Base-by-base conservation (phyloP, 2,113 vertebrate species). In the Actinemys pallida region DNA sequence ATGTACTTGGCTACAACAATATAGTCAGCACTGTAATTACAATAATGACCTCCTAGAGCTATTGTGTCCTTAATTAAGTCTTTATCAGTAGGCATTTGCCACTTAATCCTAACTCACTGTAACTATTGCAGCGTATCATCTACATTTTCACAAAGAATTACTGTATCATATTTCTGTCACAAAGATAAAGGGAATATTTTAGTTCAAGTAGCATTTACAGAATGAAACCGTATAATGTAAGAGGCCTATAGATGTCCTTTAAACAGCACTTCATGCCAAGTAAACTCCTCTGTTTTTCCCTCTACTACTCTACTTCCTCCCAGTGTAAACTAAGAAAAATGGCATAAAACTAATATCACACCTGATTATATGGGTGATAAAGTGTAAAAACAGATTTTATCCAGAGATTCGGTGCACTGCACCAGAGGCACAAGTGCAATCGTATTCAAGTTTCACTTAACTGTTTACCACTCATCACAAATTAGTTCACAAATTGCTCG, bases 31-130 rank as follows among this genome's bases (percentile, higher is more conserved):
- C 96, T 97, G 96, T 98, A 97, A 98, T 98, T 98, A 98, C 93
- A 95, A 65, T 98, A 98, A 98, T 97, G 98, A 98, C 98, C 98
- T 98, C 97, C 98, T 96, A 98, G 95, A 97, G 97, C 98, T 98
- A 98, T 96, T 98, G 98, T 98, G 98, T 97, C 98, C 98, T 98
- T 98, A 98, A 98, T 98, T 98, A 98, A 98, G 98, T 97, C 96
- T 98, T 97, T 98, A 98, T 98, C 97, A 97, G 96, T 82, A 98
- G 98, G 97, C 97, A 98, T 97, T 98, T 97, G 96, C 98, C 98
- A 98, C 98, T 98, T 98, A 98, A 98, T 97, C 95, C 97, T 97
- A 98, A 98, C 97, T 97, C 97, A 87, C 91, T 97, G 96, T 97
- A 98, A 98, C 98, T 96, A 97, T 95, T 50, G 92, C 96, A 97